These are phyloP conservation scores for Craseonycteris thonglongyai DNA, from an alignment of 2,113 vertebrate genomes.

Conservation along the genomic window DNA sequence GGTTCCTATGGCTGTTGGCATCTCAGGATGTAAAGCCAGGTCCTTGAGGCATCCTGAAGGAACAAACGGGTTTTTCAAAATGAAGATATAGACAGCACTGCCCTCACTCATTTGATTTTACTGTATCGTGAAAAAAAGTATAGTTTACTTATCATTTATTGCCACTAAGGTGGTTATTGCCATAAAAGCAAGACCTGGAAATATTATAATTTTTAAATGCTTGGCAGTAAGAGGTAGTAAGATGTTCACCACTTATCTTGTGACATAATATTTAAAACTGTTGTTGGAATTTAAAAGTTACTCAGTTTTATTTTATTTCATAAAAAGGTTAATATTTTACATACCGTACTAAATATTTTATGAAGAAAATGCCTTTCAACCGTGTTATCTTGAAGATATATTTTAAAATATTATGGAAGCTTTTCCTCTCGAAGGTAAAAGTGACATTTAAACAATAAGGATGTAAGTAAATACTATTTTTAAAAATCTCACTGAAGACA, in stretches of 20 bases:
- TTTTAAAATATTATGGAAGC: background rate
- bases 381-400: background rate
- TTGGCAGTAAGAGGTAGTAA: background rate
- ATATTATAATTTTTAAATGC: background rate
- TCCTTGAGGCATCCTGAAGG: background rate
- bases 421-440: background rate
- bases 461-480: background rate
- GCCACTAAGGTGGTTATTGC: background rate
- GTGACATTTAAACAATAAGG: conserved; percentile 6
- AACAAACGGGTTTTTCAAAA: background rate
- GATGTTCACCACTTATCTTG: conserved; percentile 12
- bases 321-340: conserved; percentile 23
- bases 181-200: background rate
- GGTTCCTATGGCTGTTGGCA: background rate
- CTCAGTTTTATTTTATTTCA: background rate
- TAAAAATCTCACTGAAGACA: background rate
- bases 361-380: background rate
- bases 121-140: background rate
- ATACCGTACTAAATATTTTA: background rate
- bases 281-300: conserved; percentile 14
- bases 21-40: background rate
- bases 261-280: background rate
- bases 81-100: background rate
- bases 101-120: background rate
- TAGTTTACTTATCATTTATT: background rate